phyloP scores from a whole-genome alignment of 2,113 vertebrate species.

The Prinia subflava region DNA sequence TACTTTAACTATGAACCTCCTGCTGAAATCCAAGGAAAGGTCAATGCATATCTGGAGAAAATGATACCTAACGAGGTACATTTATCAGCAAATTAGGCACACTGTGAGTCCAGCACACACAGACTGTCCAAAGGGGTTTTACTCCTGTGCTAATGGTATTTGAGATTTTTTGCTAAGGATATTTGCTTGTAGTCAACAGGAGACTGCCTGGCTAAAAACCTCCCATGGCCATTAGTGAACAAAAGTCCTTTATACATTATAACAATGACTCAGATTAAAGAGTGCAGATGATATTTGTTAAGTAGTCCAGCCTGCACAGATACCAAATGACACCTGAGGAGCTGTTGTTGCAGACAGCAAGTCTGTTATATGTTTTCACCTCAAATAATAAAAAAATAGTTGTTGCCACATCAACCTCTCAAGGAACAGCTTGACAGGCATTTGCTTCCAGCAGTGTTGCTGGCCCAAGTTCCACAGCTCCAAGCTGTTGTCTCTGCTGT shows the following conservation, averaged over 20 bases:
- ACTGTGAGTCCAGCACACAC: neutral
- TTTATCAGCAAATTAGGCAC: conserved; percentile 46
- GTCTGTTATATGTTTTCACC: neutral
- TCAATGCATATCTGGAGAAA: conserved; percentile 5
- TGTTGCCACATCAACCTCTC: neutral
- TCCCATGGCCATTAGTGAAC: neutral
- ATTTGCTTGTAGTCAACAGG: neutral
- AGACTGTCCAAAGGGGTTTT: neutral
- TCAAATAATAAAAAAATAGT: neutral
- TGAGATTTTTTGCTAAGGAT: neutral
- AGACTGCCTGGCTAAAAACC: neutral
- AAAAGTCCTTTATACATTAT: neutral
- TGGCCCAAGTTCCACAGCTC: neutral
- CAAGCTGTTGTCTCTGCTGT: neutral
- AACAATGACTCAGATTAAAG: neutral
- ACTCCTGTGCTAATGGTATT: neutral
- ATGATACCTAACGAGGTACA: neutral
- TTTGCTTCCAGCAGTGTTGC: neutral
- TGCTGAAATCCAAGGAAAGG: conserved; percentile 32
- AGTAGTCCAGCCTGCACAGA: neutral
- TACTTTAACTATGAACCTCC: conserved; percentile 10
- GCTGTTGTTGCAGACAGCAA: neutral
- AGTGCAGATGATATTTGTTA: neutral
- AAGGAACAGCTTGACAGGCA: neutral
- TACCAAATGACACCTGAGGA: neutral